Conservation (phyloP, 2,888 invertebrate species). For the Mycogona germanica region DNA sequence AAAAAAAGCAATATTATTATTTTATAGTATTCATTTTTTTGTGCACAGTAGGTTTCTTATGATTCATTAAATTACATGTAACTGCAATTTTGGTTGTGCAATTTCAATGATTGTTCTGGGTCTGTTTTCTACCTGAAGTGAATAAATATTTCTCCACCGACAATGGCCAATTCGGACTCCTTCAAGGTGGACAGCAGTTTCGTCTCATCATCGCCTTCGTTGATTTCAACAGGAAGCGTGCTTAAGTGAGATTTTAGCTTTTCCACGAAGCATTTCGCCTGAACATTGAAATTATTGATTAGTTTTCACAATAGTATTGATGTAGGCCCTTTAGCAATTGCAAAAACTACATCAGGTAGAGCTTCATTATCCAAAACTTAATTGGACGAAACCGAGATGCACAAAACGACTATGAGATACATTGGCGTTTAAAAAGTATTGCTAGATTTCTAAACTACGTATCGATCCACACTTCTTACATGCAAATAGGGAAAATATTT, state of each 20-base stretch:
- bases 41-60: too few species aligned
- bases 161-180: slow-evolving; percentile 6
- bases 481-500: background rate
- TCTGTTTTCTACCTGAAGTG: slow-evolving; percentile 4
- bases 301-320: too few species aligned
- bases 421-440: too few species aligned
- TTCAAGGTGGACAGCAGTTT: slow-evolving; percentile 1
- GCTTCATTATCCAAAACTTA: background rate
- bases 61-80: too few species aligned
- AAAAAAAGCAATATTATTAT: background rate
- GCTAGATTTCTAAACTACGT: background rate
- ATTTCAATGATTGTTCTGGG: background rate
- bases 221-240: background rate
- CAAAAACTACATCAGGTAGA: too few species aligned
- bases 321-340: too few species aligned
- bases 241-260: background rate
- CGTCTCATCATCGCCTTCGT: background rate
- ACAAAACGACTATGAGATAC: too few species aligned
- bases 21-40: background rate
- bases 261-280: slow-evolving; percentile 1
- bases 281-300: background rate
- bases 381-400: too few species aligned
- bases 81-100: too few species aligned
- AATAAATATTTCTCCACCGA: slow-evolving; percentile 5
- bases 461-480: background rate